A percentile compares a stretch with the other conserved stretches of the same genome.
phyloP scores from a whole-genome alignment of 2,113 vertebrate genomes.

The cat (Felis catus) region F.catus_Fca126_mat1.0 CM031412.1:229418001-229418500 shows the following conservation, averaged over 20 bases:
- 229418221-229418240: too few relatives aligned
- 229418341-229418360: too few relatives aligned
- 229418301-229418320: too few relatives aligned
- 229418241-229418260: too few relatives aligned
- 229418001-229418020: fast-evolving
- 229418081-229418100: background rate
- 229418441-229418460: background rate
- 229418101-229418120: background rate
- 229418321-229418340: too few relatives aligned
- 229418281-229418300: too few relatives aligned
- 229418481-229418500: background rate
- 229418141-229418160: background rate
- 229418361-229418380: too few relatives aligned
- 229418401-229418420: too few relatives aligned
- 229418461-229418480: background rate
- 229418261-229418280: too few relatives aligned
- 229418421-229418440: background rate
- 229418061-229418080: background rate
- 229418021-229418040: background rate
- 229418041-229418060: background rate
- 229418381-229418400: too few relatives aligned
- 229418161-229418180: background rate
- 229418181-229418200: background rate
- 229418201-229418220: background rate
- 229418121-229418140: background rate